A percentile compares a stretch with the other conserved stretches of the same genome.
phyloP scores from a whole-genome alignment of 2,888 invertebrate genomes.

The Sminthurides aquaticus region DNA sequence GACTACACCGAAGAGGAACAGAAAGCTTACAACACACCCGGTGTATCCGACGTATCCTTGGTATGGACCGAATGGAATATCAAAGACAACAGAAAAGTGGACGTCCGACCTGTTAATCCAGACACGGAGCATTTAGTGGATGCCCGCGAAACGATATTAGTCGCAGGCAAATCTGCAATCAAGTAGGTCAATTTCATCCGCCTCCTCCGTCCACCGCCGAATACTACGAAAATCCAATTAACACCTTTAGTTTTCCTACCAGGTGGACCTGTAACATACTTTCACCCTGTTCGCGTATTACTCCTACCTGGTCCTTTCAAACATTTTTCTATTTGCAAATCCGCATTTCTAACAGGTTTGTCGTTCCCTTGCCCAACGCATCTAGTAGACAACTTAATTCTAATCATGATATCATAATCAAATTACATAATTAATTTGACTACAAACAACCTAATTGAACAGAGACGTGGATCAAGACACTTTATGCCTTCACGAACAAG shows the following conservation, averaged over 20 bases:
- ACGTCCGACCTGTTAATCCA: not conserved
- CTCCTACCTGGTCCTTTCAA: slow-evolving; percentile 23
- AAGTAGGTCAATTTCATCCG: slow-evolving; percentile 6
- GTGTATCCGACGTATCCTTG: slow-evolving; percentile 36
- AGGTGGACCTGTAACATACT: slow-evolving; percentile 33
- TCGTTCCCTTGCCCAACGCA: too few species aligned
- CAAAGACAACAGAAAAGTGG: slow-evolving; percentile 15
- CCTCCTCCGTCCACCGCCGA: not conserved
- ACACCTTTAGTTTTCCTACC: too few species aligned
- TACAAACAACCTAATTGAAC: too few species aligned
- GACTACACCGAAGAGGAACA: slow-evolving; percentile 24
- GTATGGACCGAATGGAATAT: slow-evolving; percentile 39
- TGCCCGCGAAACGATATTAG: slow-evolving; percentile 26
- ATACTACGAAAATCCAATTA: too few species aligned
- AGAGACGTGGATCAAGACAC: slow-evolving; percentile 31
- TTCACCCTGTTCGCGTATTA: slow-evolving; percentile 34
- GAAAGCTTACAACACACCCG: slow-evolving; percentile 34
- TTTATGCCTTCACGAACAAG: slow-evolving; percentile 31
- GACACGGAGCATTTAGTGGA: slow-evolving; percentile 8
- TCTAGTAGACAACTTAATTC: too few species aligned
- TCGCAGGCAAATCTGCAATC: slow-evolving; percentile 29
- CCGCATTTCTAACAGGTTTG: slow-evolving; percentile 28
- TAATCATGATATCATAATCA: too few species aligned
- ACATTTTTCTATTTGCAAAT: slow-evolving; percentile 31
- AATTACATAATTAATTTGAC: too few species aligned